Percentiles rank a stretch among this genome's conserved stretches.
Evolutionary conservation across 2,888 invertebrate species (phyloP).

Genomic region (Morinoia aosen): DNA sequence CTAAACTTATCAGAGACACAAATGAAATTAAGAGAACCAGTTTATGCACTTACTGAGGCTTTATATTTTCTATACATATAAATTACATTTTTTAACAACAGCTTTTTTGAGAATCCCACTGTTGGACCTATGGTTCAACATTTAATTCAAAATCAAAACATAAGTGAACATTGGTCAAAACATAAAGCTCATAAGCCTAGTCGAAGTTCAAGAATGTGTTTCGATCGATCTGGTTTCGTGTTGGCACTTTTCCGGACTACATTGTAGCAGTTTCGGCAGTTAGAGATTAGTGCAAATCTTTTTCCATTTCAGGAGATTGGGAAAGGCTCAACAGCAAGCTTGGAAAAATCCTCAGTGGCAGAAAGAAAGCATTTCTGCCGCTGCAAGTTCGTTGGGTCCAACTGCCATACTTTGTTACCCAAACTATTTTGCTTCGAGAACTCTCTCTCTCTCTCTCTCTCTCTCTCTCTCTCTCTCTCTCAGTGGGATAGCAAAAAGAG

Average conservation of each 20-base stretch:
- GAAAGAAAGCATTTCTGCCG: background rate
- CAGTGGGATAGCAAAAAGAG: no score
- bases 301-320: background rate
- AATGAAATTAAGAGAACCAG: background rate
- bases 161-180: background rate
- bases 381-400: background rate
- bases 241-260: background rate
- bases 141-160: background rate
- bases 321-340: background rate
- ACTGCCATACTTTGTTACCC: background rate
- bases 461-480: background rate
- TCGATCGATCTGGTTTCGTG: background rate
- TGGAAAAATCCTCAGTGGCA: background rate
- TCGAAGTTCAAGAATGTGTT: background rate
- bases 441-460: background rate
- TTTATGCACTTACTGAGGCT: background rate
- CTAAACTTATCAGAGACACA: background rate
- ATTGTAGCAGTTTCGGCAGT: background rate
- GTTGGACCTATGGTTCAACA: background rate
- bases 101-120: background rate
- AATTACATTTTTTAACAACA: background rate
- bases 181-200: background rate
- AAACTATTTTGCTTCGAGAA: background rate
- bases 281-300: constrained; percentile 1
- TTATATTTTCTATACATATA: no score